phyloP scores from a whole-genome alignment of 2,888 invertebrate species.

The Drosophila buzzatii region DNA sequence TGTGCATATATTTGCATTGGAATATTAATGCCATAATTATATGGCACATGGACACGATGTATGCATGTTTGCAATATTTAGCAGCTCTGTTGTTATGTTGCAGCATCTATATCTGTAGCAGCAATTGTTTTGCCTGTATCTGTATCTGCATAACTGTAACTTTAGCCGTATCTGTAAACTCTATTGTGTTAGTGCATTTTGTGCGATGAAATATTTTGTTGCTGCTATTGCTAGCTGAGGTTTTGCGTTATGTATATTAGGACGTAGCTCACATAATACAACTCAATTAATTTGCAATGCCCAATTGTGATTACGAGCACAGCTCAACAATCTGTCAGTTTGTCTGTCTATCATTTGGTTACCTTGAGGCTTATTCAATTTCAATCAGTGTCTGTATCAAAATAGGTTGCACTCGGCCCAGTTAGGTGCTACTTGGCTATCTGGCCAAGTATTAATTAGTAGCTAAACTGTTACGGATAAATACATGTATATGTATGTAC shows the following conservation, averaged over 20 bases:
- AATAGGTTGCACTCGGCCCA: conserved; percentile 12
- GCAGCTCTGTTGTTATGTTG: conserved; percentile 43
- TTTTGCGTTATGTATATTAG: conserved; percentile 42
- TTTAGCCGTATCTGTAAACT: conserved; percentile 16
- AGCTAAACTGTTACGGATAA: conserved; percentile 12
- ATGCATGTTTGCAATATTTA: conserved; percentile 64
- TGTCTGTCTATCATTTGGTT: conserved; percentile 6
- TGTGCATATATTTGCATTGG: conserved; percentile 71
- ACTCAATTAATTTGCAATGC: conserved; percentile 72
- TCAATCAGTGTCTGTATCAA: conserved; percentile 25
- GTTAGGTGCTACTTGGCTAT: background rate
- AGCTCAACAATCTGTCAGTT: conserved; percentile 31
- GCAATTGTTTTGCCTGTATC: background rate
- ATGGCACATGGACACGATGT: conserved; percentile 71
- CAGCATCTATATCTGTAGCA: background rate
- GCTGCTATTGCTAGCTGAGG: conserved; percentile 40
- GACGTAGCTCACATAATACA: conserved; percentile 44
- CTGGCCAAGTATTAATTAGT: conserved; percentile 37
- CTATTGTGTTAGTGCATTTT: conserved; percentile 56
- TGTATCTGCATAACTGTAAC: background rate
- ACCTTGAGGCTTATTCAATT: conserved; percentile 29
- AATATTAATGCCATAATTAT: conserved; percentile 78
- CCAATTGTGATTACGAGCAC: conserved; percentile 43
- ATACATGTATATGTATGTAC: background rate
- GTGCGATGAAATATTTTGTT: conserved; percentile 62